Conservation (phyloP, 2,113 vertebrate species). For the Corvus moneduloides region DNA sequence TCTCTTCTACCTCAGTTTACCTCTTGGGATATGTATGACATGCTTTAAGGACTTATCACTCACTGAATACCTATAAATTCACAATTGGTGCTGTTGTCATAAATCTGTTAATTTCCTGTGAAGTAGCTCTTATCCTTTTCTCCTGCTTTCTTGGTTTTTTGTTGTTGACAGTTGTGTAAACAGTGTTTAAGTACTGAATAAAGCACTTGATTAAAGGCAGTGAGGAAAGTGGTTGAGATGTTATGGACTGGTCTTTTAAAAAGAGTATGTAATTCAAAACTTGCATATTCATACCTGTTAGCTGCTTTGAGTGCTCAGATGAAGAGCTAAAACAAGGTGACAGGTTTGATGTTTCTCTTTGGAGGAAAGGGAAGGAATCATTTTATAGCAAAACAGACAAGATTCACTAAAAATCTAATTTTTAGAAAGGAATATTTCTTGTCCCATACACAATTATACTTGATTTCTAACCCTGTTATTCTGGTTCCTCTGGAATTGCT, state of each 20-base stretch:
- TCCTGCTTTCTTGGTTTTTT: background rate
- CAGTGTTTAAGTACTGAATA: background rate
- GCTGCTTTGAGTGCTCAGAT: background rate
- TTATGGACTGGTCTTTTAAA: background rate
- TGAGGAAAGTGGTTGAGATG: background rate
- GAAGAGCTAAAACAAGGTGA: background rate
- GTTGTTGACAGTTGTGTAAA: background rate
- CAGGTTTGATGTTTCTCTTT: background rate
- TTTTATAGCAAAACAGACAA: background rate
- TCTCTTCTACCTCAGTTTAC: background rate
- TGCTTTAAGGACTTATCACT: background rate
- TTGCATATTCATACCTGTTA: background rate
- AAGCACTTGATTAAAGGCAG: background rate
- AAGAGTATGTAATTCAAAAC: background rate
- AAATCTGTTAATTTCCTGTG: background rate
- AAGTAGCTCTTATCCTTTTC: background rate
- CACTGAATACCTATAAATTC: background rate
- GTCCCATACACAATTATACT: background rate
- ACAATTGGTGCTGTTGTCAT: background rate
- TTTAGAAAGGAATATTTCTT: background rate
- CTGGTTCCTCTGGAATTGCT: background rate
- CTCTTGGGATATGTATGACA: background rate
- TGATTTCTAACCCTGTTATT: background rate
- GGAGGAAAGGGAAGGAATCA: background rate
- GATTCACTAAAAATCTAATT: background rate